Percentiles rank a stretch among this genome's conserved stretches.
These are phyloP conservation scores for Pelecanoides urinatrix DNA, from an alignment of 2,113 vertebrate species.

Conservation along the genomic window DNA sequence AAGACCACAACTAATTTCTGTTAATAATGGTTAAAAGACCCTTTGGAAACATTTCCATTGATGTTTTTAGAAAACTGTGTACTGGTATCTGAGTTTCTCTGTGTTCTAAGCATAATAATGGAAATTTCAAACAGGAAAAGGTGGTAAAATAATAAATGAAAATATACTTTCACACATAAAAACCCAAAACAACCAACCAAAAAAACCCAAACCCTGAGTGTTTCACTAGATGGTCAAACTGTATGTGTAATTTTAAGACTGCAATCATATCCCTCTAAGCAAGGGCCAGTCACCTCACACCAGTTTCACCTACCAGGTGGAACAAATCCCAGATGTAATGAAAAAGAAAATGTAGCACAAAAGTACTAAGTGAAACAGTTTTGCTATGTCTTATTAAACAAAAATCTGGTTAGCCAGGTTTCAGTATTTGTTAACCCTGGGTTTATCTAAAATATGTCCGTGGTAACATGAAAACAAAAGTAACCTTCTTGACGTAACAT, in stretches of 20 bases:
- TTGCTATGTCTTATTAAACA: not conserved
- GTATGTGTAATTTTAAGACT: not conserved
- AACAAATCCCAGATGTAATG: not conserved
- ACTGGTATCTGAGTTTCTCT: not conserved
- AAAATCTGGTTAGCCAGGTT: not conserved
- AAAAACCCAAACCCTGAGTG: not conserved
- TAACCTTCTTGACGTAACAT: not conserved
- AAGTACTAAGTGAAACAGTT: not conserved
- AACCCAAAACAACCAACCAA: not conserved
- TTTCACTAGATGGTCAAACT: not conserved
- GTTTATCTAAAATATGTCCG: not conserved
- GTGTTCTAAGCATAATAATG: not conserved
- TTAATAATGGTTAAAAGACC: not conserved
- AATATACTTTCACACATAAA: not conserved
- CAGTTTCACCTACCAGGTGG: not conserved
- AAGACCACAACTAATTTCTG: not conserved
- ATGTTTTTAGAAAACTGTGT: not conserved
- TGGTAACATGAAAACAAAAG: not conserved
- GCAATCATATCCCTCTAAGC: not conserved
- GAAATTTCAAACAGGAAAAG: not conserved
- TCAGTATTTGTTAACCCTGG: not conserved
- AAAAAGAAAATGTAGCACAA: not conserved
- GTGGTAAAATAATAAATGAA: not conserved
- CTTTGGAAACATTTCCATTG: not conserved
- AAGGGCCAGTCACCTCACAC: not conserved